Base-by-base conservation (phyloP, 2,113 vertebrate genomes). In the Megaleporinus macrocephalus region DNA sequence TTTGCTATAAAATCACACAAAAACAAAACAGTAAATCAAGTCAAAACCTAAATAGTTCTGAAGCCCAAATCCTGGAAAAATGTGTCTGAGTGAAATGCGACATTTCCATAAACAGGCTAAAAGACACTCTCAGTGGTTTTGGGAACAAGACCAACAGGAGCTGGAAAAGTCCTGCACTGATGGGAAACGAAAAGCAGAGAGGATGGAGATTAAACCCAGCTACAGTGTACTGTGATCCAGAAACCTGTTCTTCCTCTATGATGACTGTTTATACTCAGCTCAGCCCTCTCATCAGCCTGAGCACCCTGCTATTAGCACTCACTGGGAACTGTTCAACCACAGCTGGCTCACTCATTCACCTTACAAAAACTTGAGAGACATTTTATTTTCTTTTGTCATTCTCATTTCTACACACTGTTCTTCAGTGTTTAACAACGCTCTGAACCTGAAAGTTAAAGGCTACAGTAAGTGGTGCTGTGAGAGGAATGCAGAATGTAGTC, bases 161-260 rank as follows among this genome's bases (percentile, higher is more conserved):
- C 26, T 36, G 7, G 7, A 41, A 27, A 44, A 26, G 55, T 47
- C 24, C 61, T 24, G 13, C 15, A 66, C 12, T 49, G 49, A 73
- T 14, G 3, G 26, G 15, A 51, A 55, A 49, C 61, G 53, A 71
- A 63, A 62, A 41, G 65, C 66, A 59, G 77, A 53, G 27, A 59
- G 15, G 55, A 80, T 51, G 44, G 20, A 73, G 59, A 80, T 51
- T 51, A 65, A n/a, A 57, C 33, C 0, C 4, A 44, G 18, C 6
- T 68, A 41, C 55, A 62, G 13, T n/a, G 30, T 69, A 36, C 49
- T 49, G n/a, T 66, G 71, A 59, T 75, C 51, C 73, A 69, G 22
- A 44, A 44, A 44, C 72, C 62, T 68, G 71, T 26, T 68, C 49
- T 81, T 75, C 49, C 72, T 81, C 63, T 59, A 62, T 69, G 80